Percentiles rank a stretch among this genome's conserved stretches.
phyloP scores from a whole-genome alignment of 1,140 invertebrate genomes.

The Glomeris maerens region DNA sequence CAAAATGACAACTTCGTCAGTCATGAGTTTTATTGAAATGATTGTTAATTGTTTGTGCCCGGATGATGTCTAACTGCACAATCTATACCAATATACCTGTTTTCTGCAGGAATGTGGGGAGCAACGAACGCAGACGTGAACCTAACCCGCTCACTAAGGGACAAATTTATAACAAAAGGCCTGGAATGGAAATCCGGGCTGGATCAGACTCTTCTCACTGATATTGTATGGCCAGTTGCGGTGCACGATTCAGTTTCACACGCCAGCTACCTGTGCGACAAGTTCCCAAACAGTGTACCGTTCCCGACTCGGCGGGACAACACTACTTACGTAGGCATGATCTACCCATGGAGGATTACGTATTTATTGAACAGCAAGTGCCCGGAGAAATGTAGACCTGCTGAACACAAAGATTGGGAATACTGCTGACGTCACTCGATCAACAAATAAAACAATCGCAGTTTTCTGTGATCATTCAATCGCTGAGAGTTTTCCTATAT shows the following conservation, averaged over 20 bases:
- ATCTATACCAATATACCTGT: too few relatives aligned
- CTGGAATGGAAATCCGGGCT: background rate
- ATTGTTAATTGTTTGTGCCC: too few relatives aligned
- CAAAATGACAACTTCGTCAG: too few relatives aligned
- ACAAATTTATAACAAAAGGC: background rate
- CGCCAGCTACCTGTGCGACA: background rate
- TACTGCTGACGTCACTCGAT: too few relatives aligned
- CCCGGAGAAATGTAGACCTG: background rate
- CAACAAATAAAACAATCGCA: too few relatives aligned
- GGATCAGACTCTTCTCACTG: background rate
- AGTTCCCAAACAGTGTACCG: background rate
- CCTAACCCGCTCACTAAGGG: background rate
- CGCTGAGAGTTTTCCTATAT: too few relatives aligned
- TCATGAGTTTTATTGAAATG: too few relatives aligned
- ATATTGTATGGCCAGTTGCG: background rate
- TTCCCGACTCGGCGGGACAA: background rate
- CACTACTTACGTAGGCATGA: background rate
- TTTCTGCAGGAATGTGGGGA: slow-evolving; percentile 2
- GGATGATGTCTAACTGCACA: too few relatives aligned
- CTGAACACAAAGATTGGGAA: background rate
- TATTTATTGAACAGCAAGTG: background rate
- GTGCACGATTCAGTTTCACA: slow-evolving; percentile 5
- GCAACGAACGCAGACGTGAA: background rate
- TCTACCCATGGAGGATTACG: too few relatives aligned
- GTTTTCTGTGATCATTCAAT: too few relatives aligned